Percentiles rank a stretch among this genome's conserved stretches.
Evolutionary conservation across 1,140 invertebrate species (phyloP).

Genomic region (Helicorthomorpha holstii): DNA sequence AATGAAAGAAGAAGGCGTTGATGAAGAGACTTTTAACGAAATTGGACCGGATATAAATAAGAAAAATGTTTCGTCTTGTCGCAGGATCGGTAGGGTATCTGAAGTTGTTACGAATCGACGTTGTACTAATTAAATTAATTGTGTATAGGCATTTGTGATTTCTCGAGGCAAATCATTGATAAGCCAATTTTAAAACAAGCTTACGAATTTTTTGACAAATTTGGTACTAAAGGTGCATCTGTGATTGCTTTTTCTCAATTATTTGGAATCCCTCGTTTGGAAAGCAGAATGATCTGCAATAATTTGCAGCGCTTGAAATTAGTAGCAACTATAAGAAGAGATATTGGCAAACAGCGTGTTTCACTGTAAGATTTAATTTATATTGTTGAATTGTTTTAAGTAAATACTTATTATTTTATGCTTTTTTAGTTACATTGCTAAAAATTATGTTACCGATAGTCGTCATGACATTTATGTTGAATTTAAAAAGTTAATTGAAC

Average conservation of each 20-base stretch:
- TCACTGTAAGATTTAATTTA: conserved; percentile 13
- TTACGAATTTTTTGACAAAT: conserved; percentile 27
- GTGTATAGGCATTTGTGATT: not conserved
- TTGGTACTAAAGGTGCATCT: conserved; percentile 28
- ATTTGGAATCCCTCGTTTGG: conserved; percentile 34
- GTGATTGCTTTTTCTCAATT: conserved; percentile 26
- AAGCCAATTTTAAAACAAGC: conserved; percentile 28
- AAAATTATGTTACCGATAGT: too few relatives aligned
- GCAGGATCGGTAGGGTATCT: not conserved
- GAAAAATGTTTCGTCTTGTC: too few relatives aligned
- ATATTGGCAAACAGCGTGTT: conserved; percentile 34
- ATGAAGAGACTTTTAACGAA: too few relatives aligned
- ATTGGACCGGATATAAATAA: too few relatives aligned
- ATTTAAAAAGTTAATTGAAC: too few relatives aligned
- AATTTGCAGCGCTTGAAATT: conserved; percentile 28
- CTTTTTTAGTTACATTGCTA: too few relatives aligned
- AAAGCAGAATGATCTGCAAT: conserved; percentile 29
- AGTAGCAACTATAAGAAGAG: conserved; percentile 31
- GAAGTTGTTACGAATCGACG: too few relatives aligned
- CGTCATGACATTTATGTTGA: too few relatives aligned
- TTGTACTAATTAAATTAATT: not conserved
- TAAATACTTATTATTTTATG: too few relatives aligned
- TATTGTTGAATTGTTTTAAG: too few relatives aligned
- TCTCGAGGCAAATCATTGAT: conserved; percentile 5
- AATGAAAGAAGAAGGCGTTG: too few relatives aligned